Evolutionary conservation across 2,113 vertebrate genomes (phyloP), one percentile per base, ranked within the genome.

Genomic region (Dasyurus viverrinus): DNA sequence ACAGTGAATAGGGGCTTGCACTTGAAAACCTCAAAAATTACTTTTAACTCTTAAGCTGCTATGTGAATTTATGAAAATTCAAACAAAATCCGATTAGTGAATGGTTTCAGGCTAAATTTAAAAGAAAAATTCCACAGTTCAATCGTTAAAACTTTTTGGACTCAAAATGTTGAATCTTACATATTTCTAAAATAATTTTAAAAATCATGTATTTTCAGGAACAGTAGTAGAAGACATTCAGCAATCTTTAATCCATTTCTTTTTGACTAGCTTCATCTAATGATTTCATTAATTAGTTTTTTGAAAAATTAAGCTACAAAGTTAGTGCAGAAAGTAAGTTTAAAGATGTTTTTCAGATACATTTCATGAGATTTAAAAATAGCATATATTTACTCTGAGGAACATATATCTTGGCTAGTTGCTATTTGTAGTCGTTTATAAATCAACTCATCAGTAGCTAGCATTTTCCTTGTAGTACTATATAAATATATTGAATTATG

Each of bases 91-190:
- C 94, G 14, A 84, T 42, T 42, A 84, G 36, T 8, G 36, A 84
- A 19, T 50, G 92, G 10, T 90, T 95, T 57, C 27, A 47, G 36
- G 19, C 84, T 94, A 36, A 93, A 91, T 90, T 89, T 91, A 94
- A 94, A 52, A 50, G 89, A 25, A 30, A 92, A 93, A 22, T 50
- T 93, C 53, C 19, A 89, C 1, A 89, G 47, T 50, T 47, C 9
- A 95, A 54, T 48, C 90, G 8, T 93, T 90, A 91, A 89, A 53
- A 53, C 55, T 50, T 95, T 95, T 95, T 92, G 48, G 55, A 93
- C 92, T 97, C 89, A 93, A 96, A 54, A 89, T 26, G 55, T 8
- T 93, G 47, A 91, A 92, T 94, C 95, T 60, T 91, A 42, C 26
- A 16, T 94, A 10, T 95, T 16, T 36, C 22, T 12, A 97, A 93